Conservation (phyloP, 2,797 vertebrate species). For the Amniataba percoides region DNA sequence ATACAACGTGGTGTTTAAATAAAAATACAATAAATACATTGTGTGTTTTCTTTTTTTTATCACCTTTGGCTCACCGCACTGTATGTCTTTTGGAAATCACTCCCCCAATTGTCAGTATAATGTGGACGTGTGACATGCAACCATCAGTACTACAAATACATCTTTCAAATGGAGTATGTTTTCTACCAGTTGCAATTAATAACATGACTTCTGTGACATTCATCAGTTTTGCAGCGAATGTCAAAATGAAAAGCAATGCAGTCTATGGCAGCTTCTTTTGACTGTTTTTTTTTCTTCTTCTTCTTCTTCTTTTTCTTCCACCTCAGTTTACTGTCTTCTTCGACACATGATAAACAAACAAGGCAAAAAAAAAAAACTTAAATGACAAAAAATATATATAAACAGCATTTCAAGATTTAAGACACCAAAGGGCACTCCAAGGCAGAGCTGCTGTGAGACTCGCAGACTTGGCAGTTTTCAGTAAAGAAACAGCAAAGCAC, state of each 20-base stretch:
- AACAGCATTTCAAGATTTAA: conserved; percentile 80
- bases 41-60: conserved; percentile 29
- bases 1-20: conserved; percentile 52
- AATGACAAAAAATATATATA: conserved; percentile 55
- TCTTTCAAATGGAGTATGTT: conserved; percentile 50
- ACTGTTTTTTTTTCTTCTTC: conserved; percentile 28
- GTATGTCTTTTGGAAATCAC: conserved; percentile 46
- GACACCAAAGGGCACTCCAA: conserved; percentile 82
- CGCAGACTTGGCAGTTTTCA: conserved; percentile 78
- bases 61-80: conserved; percentile 54
- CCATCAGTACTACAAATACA: conserved; percentile 49
- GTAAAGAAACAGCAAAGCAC: conserved; percentile 74
- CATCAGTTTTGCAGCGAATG: conserved; percentile 52
- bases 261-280: conserved; percentile 50
- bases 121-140: conserved; percentile 77
- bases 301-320: not conserved
- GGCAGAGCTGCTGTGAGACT: conserved; percentile 79
- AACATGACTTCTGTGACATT: conserved; percentile 58
- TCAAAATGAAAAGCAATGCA: conserved; percentile 55
- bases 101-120: conserved; percentile 44
- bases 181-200: conserved; percentile 49
- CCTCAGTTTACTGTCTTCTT: conserved; percentile 48
- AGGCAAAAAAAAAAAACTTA: conserved; percentile 60
- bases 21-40: conserved; percentile 45
- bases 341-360: conserved; percentile 66